Evolutionary conservation across 2,888 invertebrate genomes (phyloP).

Genomic region (Ellobium chinense): DNA sequence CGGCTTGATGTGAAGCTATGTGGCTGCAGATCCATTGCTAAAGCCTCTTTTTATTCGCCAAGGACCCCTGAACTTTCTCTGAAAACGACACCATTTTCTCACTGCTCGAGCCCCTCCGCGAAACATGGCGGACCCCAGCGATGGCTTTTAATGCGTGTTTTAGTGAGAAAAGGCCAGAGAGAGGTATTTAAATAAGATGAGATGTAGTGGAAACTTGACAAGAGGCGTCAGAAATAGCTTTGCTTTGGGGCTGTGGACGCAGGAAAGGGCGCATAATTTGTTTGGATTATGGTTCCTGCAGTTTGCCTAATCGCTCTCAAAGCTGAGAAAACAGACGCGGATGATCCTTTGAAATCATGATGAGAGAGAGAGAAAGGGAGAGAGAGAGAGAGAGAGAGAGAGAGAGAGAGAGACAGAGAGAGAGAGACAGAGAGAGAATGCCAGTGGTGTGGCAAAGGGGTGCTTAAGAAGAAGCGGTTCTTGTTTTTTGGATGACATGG

Average conservation of each 20-base stretch:
- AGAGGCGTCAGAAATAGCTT: no score
- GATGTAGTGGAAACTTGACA: no score
- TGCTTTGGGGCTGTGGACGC: no score
- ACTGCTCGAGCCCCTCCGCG: neutral
- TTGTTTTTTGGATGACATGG: no score
- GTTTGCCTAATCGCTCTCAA: no score
- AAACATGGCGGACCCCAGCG: no score
- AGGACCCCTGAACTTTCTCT: neutral
- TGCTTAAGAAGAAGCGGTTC: no score
- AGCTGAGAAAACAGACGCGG: neutral
- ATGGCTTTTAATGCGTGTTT: neutral
- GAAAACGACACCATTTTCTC: neutral
- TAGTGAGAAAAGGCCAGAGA: neutral
- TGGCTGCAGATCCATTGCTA: neutral
- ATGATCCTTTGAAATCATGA: neutral
- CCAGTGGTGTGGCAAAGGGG: no score
- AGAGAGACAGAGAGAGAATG: constrained; percentile 4
- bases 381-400: neutral
- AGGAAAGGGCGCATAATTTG: no score
- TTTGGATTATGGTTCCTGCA: no score
- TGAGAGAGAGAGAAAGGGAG: constrained; percentile 13
- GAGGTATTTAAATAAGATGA: neutral
- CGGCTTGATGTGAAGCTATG: neutral
- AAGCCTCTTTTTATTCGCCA: neutral
- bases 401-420: constrained; percentile 35